These are phyloP conservation scores for Mayetiola destructor DNA, from an alignment of 2,888 invertebrate species.

Conservation along the genomic window DNA sequence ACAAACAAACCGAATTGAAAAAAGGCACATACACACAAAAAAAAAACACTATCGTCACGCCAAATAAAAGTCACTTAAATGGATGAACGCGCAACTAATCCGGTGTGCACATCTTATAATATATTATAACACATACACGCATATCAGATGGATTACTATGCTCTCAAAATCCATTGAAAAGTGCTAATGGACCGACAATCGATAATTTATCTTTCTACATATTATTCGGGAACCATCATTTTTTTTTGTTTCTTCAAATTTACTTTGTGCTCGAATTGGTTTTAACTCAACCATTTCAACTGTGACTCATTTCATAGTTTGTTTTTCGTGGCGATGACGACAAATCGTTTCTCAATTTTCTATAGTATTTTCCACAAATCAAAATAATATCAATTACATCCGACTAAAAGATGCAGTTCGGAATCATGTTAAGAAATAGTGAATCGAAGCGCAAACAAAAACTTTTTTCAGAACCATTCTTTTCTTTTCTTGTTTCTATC, in stretches of 20 bases:
- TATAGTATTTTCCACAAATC: not conserved
- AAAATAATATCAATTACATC: not conserved
- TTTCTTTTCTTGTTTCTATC: not conserved
- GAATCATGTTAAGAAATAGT: too few species aligned
- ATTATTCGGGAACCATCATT: not conserved
- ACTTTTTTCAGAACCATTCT: too few species aligned
- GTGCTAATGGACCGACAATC: not conserved
- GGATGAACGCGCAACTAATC: not conserved
- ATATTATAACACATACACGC: too few species aligned
- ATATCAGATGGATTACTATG: not conserved
- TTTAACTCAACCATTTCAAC: not conserved
- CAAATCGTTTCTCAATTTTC: conserved; percentile 4
- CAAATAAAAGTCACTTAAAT: not conserved
- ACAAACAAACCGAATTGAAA: too few species aligned
- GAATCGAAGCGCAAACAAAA: too few species aligned
- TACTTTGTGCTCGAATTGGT: not conserved
- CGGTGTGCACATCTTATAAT: not conserved
- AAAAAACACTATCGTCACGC: not conserved
- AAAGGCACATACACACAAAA: too few species aligned
- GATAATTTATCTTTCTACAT: not conserved
- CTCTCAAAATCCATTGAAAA: not conserved
- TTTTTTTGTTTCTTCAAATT: not conserved
- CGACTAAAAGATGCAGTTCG: too few species aligned
- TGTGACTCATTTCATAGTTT: not conserved
- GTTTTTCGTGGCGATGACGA: not conserved